Conservation (phyloP, 2,113 vertebrate species). For the Vulpes vulpes region DNA sequence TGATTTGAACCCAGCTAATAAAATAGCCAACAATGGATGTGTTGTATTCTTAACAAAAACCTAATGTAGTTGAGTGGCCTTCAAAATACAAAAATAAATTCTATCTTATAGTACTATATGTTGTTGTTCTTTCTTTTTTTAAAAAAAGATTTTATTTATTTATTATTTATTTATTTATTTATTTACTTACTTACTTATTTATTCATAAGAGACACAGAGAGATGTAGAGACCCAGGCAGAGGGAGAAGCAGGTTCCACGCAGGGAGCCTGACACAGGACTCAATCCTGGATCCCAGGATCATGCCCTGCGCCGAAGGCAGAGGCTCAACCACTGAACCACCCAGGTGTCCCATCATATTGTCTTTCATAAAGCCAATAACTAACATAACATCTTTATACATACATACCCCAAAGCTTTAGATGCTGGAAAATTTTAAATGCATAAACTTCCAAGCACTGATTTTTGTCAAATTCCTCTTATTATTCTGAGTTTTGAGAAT, state of each 20-base stretch:
- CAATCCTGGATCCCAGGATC: too few relatives aligned
- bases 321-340: too few relatives aligned
- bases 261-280: too few relatives aligned
- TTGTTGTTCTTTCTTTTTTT: too few relatives aligned
- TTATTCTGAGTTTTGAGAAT: background rate
- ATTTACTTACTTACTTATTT: too few relatives aligned
- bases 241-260: too few relatives aligned
- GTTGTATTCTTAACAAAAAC: background rate
- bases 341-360: background rate
- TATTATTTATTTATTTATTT: too few relatives aligned
- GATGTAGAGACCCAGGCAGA: too few relatives aligned
- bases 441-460: background rate
- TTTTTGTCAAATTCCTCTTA: background rate
- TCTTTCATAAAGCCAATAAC: background rate
- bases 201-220: too few relatives aligned
- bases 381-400: background rate
- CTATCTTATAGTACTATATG: background rate
- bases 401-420: background rate
- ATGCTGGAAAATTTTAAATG: background rate
- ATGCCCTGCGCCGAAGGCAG: too few relatives aligned
- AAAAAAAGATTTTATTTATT: too few relatives aligned
- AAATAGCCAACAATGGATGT: background rate
- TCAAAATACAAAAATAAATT: background rate
- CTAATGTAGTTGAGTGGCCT: background rate
- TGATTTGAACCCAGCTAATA: background rate